phyloP scores from a whole-genome alignment of 2,888 invertebrate species.

The Melinaea menophilus region DNA sequence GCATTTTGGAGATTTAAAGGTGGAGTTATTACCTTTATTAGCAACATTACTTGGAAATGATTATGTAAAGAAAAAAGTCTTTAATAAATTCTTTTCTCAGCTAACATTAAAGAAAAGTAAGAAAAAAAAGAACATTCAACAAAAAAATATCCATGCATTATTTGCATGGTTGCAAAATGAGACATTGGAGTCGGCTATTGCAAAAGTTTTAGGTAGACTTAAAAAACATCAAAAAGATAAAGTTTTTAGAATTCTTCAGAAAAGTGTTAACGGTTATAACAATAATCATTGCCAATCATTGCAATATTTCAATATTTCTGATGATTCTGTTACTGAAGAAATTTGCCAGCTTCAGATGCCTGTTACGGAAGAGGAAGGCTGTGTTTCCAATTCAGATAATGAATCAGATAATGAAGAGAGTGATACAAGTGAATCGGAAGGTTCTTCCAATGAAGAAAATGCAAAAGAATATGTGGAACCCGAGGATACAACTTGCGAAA shows the following conservation, averaged over 20 bases:
- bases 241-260: constrained; percentile 78
- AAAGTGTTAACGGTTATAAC: constrained; percentile 81
- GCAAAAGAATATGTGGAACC: constrained; percentile 25
- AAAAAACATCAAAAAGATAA: constrained; percentile 74
- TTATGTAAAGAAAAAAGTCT: constrained; percentile 83
- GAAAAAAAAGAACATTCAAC: constrained; percentile 78
- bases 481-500: neutral
- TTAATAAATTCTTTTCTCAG: constrained; percentile 83
- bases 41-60: constrained; percentile 94
- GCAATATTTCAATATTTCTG: constrained; percentile 70
- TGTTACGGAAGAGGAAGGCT: constrained; percentile 35
- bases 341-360: constrained; percentile 32
- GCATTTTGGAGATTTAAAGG: constrained; percentile 81
- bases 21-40: constrained; percentile 84
- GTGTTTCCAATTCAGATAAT: constrained; percentile 29
- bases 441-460: constrained; percentile 33
- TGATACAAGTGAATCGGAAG: constrained; percentile 36
- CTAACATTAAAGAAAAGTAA: constrained; percentile 78
- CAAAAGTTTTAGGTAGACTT: constrained; percentile 80
- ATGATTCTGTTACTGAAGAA: constrained; percentile 33
- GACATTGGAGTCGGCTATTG: constrained; percentile 82
- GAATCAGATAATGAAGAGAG: constrained; percentile 34
- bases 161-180: constrained; percentile 87
- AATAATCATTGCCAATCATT: constrained; percentile 78
- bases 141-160: constrained; percentile 83